Evolutionary conservation across 2,113 vertebrate species (phyloP).

Genomic region (Mobula hypostoma): DNA sequence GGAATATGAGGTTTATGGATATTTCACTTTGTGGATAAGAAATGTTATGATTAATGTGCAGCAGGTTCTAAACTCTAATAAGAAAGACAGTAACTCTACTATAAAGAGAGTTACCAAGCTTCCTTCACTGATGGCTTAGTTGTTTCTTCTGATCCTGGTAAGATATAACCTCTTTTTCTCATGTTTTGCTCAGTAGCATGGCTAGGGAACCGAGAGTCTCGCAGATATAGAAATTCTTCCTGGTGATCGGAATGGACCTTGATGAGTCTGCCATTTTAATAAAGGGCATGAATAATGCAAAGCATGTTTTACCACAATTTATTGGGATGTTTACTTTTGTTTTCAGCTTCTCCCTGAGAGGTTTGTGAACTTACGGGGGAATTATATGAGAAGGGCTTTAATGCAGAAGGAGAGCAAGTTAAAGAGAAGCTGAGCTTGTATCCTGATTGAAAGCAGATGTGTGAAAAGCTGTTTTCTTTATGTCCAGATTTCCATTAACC

Average conservation of each 20-base stretch:
- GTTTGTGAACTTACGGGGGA: neutral
- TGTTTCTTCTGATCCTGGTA: neutral
- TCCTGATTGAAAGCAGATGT: conserved; percentile 27
- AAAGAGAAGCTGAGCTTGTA: neutral
- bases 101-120: neutral
- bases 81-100: neutral
- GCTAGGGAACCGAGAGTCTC: neutral
- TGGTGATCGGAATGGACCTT: conserved; percentile 4
- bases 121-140: neutral
- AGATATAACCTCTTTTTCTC: neutral
- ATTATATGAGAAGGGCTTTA: neutral
- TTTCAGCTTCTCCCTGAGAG: conserved; percentile 8
- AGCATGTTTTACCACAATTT: conserved; percentile 1
- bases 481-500: neutral
- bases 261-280: neutral
- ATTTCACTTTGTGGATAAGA: neutral
- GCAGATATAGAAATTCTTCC: neutral
- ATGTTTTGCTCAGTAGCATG: neutral
- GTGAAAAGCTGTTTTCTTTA: neutral
- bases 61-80: neutral
- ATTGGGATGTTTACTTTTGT: conserved; percentile 33
- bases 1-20: neutral
- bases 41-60: neutral
- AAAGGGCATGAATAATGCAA: conserved; percentile 24
- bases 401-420: conserved; percentile 1